A percentile compares a stretch with the other conserved stretches of the same genome.
Conservation (phyloP, 2,888 invertebrate genomes). For the Sphinx pinastri region DNA sequence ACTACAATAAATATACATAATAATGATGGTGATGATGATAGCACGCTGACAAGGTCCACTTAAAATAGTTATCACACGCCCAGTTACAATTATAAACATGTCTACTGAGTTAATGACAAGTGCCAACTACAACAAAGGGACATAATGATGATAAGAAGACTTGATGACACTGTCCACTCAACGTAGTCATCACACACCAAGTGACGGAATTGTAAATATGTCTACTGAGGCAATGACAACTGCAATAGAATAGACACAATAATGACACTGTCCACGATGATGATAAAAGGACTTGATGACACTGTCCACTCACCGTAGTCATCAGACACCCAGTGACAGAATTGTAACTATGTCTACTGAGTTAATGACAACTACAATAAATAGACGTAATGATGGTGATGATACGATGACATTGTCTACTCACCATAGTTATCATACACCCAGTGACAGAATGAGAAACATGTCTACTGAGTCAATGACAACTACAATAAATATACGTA, state of each 20-base stretch:
- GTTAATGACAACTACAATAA: background rate
- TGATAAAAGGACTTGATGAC: background rate
- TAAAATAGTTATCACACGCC: conserved; percentile 28
- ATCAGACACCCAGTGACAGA: conserved; percentile 1
- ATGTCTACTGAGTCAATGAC: conserved; percentile 6
- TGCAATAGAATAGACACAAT: background rate
- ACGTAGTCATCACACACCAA: conserved; percentile 14
- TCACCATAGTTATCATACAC: background rate
- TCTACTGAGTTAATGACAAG: background rate
- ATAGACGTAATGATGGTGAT: background rate
- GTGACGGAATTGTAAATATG: conserved; percentile 24
- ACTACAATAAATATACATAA: too few species aligned
- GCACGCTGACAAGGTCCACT: conserved; percentile 20
- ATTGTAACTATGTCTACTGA: background rate
- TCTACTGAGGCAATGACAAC: conserved; percentile 23
- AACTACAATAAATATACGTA: conserved; percentile 11
- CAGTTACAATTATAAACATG: background rate
- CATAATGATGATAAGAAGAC: background rate
- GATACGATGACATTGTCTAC: background rate
- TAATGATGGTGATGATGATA: conserved; percentile 17
- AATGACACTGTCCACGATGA: background rate
- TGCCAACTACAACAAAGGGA: background rate
- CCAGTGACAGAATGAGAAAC: conserved; percentile 6
- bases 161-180: conserved; percentile 1
- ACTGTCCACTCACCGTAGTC: background rate